These are phyloP conservation scores for Bufotes viridis DNA, from an alignment of 2,797 vertebrate genomes.

Conservation along the genomic window DNA sequence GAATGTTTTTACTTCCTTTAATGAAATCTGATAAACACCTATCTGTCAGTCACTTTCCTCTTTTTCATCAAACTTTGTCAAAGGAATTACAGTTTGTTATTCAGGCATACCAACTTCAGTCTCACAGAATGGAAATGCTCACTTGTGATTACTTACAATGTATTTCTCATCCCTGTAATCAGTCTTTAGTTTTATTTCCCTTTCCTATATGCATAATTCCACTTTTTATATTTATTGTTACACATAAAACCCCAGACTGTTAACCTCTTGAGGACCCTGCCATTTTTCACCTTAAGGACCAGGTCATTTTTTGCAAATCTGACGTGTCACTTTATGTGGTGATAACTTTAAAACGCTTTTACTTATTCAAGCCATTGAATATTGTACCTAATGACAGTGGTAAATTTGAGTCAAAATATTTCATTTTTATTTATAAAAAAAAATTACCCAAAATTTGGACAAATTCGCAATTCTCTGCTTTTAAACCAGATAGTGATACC, in stretches of 20 bases:
- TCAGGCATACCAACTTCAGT: constrained; percentile 6
- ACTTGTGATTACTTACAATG: constrained; percentile 21
- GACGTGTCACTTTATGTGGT: too few relatives aligned
- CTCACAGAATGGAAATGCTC: neutral
- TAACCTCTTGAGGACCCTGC: too few relatives aligned
- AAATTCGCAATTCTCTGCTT: too few relatives aligned
- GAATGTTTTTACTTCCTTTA: neutral
- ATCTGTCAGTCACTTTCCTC: constrained; percentile 16
- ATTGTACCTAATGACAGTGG: too few relatives aligned
- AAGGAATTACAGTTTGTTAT: constrained; percentile 8
- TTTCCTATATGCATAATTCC: neutral
- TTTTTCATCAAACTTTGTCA: constrained; percentile 9
- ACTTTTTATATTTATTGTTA: neutral
- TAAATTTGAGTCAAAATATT: too few relatives aligned
- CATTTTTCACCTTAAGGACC: too few relatives aligned
- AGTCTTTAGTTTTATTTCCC: neutral
- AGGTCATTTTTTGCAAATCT: too few relatives aligned
- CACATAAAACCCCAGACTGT: neutral
- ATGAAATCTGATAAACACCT: neutral
- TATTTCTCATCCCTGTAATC: neutral
- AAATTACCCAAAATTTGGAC: too few relatives aligned
- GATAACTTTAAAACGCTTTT: too few relatives aligned
- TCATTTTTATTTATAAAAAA: too few relatives aligned
- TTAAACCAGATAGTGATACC: too few relatives aligned
- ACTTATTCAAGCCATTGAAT: too few relatives aligned